Percentiles rank a stretch among this genome's conserved stretches.
Conservation (phyloP, 2,888 invertebrate genomes). For the Heteromurus nitidus region DNA sequence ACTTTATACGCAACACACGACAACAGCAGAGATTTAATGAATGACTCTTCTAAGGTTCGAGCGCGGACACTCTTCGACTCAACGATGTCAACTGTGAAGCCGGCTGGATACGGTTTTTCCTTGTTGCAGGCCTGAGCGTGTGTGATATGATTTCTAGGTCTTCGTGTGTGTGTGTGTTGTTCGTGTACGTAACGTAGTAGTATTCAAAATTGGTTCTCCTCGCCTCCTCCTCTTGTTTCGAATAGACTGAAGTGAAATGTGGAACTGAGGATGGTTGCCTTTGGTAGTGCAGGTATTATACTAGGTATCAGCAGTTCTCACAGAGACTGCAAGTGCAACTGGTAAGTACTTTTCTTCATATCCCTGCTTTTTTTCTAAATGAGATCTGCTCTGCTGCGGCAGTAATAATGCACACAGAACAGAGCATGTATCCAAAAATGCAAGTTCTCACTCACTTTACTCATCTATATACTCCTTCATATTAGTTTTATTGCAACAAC, state of each 20-base stretch:
- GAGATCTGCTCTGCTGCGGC: background rate
- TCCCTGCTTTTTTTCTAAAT: slow-evolving; percentile 18
- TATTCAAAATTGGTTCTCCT: background rate
- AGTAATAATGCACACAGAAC: background rate
- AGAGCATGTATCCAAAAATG: background rate
- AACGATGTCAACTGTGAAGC: slow-evolving; percentile 14
- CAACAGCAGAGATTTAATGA: slow-evolving; percentile 4
- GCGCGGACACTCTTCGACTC: slow-evolving; percentile 16
- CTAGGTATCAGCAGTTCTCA: slow-evolving; percentile 43
- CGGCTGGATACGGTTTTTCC: background rate
- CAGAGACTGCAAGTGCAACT: slow-evolving; percentile 34
- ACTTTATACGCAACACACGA: slow-evolving; percentile 27
- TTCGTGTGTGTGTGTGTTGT: background rate
- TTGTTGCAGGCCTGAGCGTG: background rate
- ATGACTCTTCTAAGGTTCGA: slow-evolving; percentile 6
- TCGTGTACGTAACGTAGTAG: background rate
- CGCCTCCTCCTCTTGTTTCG: slow-evolving; percentile 31
- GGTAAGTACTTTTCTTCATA: too few species aligned
- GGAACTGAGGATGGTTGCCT: slow-evolving; percentile 66
- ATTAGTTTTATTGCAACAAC: background rate
- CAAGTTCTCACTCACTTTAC: background rate
- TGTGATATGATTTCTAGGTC: background rate
- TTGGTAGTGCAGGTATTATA: slow-evolving; percentile 62
- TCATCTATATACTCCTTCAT: background rate
- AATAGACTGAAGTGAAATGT: slow-evolving; percentile 64